Base-by-base conservation (phyloP, 1,140 invertebrate genomes). In the Zaprionus vittiger region DNA sequence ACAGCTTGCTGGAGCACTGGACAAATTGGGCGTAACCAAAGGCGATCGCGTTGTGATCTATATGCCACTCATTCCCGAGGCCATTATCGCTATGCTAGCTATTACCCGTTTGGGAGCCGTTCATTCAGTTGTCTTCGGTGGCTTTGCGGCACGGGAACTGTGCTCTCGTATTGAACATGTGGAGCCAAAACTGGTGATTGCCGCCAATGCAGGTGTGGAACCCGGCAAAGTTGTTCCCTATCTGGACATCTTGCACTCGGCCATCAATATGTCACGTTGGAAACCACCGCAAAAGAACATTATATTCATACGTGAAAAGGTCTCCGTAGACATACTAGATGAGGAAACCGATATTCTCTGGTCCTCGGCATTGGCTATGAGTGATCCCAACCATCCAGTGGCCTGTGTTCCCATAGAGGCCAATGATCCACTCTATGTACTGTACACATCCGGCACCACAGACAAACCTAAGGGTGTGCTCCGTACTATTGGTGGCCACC, bases 391-490 rank as follows among this genome's bases (percentile, higher is more conserved):
- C 4, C 94, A 95, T 2, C 95, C 96, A 14, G 95, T 96, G 73
- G 95, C 97, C 2, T 98, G 97, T 89, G 96, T 98, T 4, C 95
- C 97, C 0, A 96, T 98, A 0, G 96, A 97, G 79, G 96, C 98
- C 11, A 98, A 97, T 82, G 96, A 99, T 80, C 97, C 98, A 0
- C 93, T 98, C 4, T 99, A 99, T 83, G 96, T 99, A 70, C 93
- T 99, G 0, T 99, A 99, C 89, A 99, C 98, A 1, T 99, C 98
- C 4, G 98, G 98, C 62, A 98, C 97, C 14, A 98, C 97, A 94
- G 97, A 96, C 79, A 94, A 96, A 54, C 97, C 97, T 0, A 98
- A 98, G 93, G 97, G 97, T 5, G 95, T 98, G 26, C 95, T 97
- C 61, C 94, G 98, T 61, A 96, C 98, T 0, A 95, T 96, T n/a